These are phyloP conservation scores for Eulacestoma nigropectus DNA, from an alignment of 2,113 vertebrate genomes.

Conservation along the genomic window DNA sequence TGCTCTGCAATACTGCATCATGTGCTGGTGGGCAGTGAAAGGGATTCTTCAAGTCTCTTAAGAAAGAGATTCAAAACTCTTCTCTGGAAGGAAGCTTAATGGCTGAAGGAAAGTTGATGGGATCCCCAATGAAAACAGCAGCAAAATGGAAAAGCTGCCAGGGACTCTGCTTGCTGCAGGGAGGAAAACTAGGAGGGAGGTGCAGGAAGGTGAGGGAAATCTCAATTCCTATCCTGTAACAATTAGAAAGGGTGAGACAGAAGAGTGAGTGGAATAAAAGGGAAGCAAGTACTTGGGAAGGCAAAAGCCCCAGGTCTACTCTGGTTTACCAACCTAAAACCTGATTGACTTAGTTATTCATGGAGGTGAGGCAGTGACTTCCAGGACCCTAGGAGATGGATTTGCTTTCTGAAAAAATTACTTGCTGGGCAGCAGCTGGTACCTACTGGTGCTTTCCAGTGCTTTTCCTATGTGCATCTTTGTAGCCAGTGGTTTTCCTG, in stretches of 20 bases:
- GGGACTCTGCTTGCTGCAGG: neutral
- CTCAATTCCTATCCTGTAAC: neutral
- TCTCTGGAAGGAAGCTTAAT: neutral
- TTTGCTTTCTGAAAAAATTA: neutral
- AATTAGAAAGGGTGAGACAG: neutral
- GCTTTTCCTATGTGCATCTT: neutral
- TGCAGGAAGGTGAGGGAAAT: neutral
- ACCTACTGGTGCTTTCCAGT: neutral
- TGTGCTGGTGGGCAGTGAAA: fast-evolving
- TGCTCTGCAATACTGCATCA: neutral
- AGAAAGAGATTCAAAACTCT: neutral
- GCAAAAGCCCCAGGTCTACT: neutral
- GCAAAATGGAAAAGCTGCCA: neutral
- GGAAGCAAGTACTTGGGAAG: neutral
- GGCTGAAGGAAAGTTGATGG: neutral
- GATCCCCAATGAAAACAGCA: neutral
- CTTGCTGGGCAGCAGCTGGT: neutral
- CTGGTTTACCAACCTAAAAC: neutral
- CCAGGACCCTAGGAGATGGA: neutral
- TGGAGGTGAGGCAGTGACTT: neutral
- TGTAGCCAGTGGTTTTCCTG: neutral
- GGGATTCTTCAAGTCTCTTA: neutral
- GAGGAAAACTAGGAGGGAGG: neutral
- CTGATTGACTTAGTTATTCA: neutral
- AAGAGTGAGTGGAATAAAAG: neutral